Base-by-base conservation (phyloP, 2,797 vertebrate species). In the Manis javanica region DNA sequence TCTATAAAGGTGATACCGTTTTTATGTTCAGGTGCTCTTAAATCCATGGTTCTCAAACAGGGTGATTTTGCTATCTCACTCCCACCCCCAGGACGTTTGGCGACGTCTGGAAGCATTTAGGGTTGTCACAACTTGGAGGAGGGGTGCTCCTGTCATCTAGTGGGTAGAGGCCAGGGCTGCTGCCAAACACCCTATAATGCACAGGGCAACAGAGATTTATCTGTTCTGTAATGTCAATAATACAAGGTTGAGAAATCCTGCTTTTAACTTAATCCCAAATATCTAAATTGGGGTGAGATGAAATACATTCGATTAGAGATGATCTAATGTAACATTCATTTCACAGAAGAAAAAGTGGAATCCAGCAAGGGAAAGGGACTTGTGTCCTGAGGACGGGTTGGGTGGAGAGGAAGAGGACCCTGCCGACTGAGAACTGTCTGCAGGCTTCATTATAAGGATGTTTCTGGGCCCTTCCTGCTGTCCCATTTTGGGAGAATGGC, bases 311-410 rank as follows among this genome's bases (percentile, higher is more conserved):
- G 15, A 61, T n/a, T 49, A 51, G 19, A 59, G 26, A 37, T 26
- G 29, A 57, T n/a, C 39, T 49, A n/a, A 87, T 46, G 4, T 66
- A 13, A 68, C 5, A 11, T 24, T 21, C 16, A 34, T 81, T 46
- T 84, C 64, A 66, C 64, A 66, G 57, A 66, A 90, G n/a, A n/a
- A n/a, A 77, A 91, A 37, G 77, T 26, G 9, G 39, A 95, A 82
- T 42, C 3, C 37, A 21, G 37, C 85, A 85, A n/a, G 57, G 24
- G 63, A 87, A 78, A 57, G 19, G 16, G 23, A n/a, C 5, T 57
- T 0, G 0, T n/a, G 34, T n/a, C n/a, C 66, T 3, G 0, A 26
- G 72, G 34, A 83, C 7, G 2, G 19, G 26, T 12, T 39, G 21
- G 18, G 31, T 18, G 3, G 42, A 91, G 19, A 51, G 37, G 5